A percentile compares a stretch with the other conserved stretches of the same genome.
Evolutionary conservation across 2,113 vertebrate species (phyloP).

Genomic region (Clupea harengus): DNA sequence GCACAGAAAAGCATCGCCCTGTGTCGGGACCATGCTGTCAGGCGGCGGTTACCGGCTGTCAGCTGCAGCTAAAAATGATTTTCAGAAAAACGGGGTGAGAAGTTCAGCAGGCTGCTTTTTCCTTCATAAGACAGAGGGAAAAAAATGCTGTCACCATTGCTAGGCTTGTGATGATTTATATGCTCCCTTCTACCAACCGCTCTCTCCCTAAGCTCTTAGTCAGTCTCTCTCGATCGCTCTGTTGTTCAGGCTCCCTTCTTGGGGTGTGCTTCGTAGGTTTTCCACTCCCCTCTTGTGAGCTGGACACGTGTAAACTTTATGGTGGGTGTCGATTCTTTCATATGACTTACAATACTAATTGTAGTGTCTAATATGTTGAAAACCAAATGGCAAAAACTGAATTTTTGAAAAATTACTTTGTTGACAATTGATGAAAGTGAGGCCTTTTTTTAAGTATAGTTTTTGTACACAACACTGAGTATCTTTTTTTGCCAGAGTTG

Average conservation of each 20-base stretch:
- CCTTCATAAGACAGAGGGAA: slow-evolving; percentile 56
- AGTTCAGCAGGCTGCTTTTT: slow-evolving; percentile 65
- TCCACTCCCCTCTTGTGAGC: slow-evolving; percentile 50
- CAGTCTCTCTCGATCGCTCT: neutral
- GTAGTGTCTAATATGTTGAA: neutral
- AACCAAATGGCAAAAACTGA: neutral
- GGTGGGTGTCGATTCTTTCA: slow-evolving; percentile 6
- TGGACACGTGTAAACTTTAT: slow-evolving; percentile 50
- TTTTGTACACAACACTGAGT: too few relatives aligned
- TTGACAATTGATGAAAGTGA: neutral
- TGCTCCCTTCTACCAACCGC: slow-evolving; percentile 46
- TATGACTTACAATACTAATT: neutral
- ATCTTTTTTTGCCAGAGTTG: neutral
- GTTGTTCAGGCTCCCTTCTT: neutral
- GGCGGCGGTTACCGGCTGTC: slow-evolving; percentile 74
- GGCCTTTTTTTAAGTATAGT: neutral
- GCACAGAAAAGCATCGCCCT: slow-evolving; percentile 70
- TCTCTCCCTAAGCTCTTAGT: neutral
- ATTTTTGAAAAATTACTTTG: neutral
- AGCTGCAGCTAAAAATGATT: slow-evolving; percentile 72
- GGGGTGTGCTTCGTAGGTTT: slow-evolving; percentile 52
- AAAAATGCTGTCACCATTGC: slow-evolving; percentile 62
- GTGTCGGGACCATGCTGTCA: slow-evolving; percentile 67
- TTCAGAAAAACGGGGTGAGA: slow-evolving; percentile 63
- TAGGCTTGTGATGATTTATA: slow-evolving; percentile 59